Base-by-base conservation (phyloP, 1,140 invertebrate species). In the Mycetomoellerius zeteki region DNA sequence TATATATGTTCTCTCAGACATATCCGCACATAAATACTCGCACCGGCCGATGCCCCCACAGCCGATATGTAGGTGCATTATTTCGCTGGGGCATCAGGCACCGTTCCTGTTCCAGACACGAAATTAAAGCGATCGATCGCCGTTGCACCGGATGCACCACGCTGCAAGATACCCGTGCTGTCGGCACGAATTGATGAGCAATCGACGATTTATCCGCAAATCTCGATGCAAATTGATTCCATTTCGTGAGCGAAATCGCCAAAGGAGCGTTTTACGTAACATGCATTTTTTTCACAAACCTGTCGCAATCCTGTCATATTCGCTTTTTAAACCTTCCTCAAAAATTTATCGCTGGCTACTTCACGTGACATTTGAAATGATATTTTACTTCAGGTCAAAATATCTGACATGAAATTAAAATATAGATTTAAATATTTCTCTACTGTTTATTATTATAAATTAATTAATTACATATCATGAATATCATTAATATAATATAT, bases 71-170 rank as follows among this genome's bases (percentile, higher is more conserved):
- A 84, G n/a, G 71, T 27, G 75, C 58, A 89, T 89, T 88, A 89
- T 88, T 75, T 72, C 75, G 47, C 64, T 30, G 72, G 56, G 50
- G 30, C 52, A 72, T 58, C 69, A 71, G 82, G 50, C 80, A 82
- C 80, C 67, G 64, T 80, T 47, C 62, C 69, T 64, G 86, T 81
- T 88, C 60, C 60, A 58, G 73, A 56, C 76, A 69, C 64, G 84
- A 86, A 86, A 89, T 89, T 89, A 89, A 62, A 77, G 21, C 84
- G 71, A 89, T 89, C 80, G 67, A 84, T 84, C 54, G 80, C 37
- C 67, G 67, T 43, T 84, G 33, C 64, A 7, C n/a, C 54, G 67
- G 37, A 82, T 72, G 78, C 67, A 60, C 37, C 43, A 7, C 24
- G 80, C 67, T 47, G 54, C n/a, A 60, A 73, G 69, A 84, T 75